A percentile compares a stretch with the other conserved stretches of the same genome.
Evolutionary conservation across 2,113 vertebrate species (phyloP).

Genomic region (Notechis scutatus): DNA sequence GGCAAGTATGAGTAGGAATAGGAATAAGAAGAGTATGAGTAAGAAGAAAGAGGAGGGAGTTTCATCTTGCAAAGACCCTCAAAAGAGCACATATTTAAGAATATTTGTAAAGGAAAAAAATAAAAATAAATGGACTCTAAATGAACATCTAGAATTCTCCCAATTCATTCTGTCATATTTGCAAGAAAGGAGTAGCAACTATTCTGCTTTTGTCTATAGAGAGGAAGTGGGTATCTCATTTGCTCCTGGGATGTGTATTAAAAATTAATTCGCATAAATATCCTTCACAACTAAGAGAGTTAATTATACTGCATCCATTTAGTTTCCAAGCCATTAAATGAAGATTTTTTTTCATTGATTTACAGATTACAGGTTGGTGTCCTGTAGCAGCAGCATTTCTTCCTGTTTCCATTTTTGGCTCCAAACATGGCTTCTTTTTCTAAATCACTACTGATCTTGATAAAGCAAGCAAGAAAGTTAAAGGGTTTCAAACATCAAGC

Average conservation of each 20-base stretch:
- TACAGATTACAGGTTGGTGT: slow-evolving; percentile 50
- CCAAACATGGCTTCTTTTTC: slow-evolving; percentile 43
- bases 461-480: slow-evolving; percentile 23
- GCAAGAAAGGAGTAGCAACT: not conserved
- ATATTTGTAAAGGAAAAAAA: not conserved
- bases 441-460: slow-evolving; percentile 45
- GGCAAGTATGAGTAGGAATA: not conserved
- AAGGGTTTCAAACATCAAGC: not conserved
- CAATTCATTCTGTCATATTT: accelerated
- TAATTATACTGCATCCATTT: slow-evolving; percentile 58
- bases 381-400: slow-evolving; percentile 33
- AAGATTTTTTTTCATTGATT: slow-evolving; percentile 55
- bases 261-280: slow-evolving; percentile 60
- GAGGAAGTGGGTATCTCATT: not conserved
- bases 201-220: not conserved
- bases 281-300: slow-evolving; percentile 46
- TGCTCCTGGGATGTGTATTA: slow-evolving; percentile 37
- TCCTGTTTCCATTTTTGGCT: slow-evolving; percentile 40
- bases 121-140: not conserved
- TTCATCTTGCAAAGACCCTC: not conserved
- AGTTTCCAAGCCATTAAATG: slow-evolving; percentile 53
- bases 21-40: not conserved
- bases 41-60: not conserved
- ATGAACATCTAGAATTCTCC: not conserved
- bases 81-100: not conserved